phyloP scores from a whole-genome alignment of 2,797 vertebrate genomes.

The Mastacembelus armatus region DNA sequence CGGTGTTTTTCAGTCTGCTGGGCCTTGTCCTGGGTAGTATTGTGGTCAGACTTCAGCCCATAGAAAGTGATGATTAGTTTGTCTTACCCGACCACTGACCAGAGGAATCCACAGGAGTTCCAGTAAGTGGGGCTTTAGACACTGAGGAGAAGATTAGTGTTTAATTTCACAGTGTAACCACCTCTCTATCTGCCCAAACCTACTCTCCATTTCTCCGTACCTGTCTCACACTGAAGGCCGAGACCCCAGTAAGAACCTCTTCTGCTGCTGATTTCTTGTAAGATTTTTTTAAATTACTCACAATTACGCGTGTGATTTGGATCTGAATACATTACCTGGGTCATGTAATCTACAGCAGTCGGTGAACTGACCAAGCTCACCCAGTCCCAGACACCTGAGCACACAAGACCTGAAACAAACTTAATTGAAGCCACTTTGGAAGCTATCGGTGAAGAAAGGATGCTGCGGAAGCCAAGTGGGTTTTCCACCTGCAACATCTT shows the following conservation, averaged over 20 bases:
- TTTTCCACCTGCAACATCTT: no score
- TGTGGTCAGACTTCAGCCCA: conserved; percentile 72
- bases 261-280: no score
- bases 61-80: conserved; percentile 79
- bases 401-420: no score
- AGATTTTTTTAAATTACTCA: no score
- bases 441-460: no score
- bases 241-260: neutral
- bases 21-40: conserved; percentile 66
- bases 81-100: conserved; percentile 75
- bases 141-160: conserved; percentile 67
- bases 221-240: conserved; percentile 29
- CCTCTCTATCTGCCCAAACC: conserved; percentile 50
- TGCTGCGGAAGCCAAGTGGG: no score
- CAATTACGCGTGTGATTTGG: no score
- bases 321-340: no score
- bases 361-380: no score
- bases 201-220: conserved; percentile 17
- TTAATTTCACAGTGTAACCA: conserved; percentile 63
- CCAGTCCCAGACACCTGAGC: no score
- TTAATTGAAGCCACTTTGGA: no score
- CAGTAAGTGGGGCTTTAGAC: conserved; percentile 76
- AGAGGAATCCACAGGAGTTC: conserved; percentile 75
- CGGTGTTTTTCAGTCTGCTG: conserved; percentile 64
- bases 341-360: no score